Percentiles rank a stretch among this genome's conserved stretches.
Conservation (phyloP, 1,140 invertebrate genomes). For the Matsumurasca onukii region DNA sequence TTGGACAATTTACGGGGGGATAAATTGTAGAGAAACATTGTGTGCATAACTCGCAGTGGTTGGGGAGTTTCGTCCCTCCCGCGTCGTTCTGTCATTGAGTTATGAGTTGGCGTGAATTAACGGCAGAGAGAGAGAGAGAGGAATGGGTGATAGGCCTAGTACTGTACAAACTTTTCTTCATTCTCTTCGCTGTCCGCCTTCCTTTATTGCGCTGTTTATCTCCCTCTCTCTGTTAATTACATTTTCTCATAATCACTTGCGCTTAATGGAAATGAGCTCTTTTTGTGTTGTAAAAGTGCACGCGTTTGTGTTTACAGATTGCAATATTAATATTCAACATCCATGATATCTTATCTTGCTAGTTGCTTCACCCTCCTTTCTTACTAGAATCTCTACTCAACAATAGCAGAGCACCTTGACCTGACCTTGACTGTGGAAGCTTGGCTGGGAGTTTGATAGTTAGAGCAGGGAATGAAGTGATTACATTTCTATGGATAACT, state of each 20-base stretch:
- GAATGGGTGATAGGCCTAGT: background rate
- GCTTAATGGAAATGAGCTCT: background rate
- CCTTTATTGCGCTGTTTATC: slow-evolving; percentile 6
- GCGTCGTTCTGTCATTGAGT: background rate
- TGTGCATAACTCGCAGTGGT: slow-evolving; percentile 13
- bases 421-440: too few species aligned
- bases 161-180: background rate
- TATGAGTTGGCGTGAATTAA: slow-evolving; percentile 7
- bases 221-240: background rate
- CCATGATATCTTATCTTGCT: too few species aligned
- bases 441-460: too few species aligned
- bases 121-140: too few species aligned
- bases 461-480: too few species aligned
- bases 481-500: too few species aligned
- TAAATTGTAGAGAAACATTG: slow-evolving; percentile 15
- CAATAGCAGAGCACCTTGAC: too few species aligned
- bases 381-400: too few species aligned
- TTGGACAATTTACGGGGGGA: slow-evolving; percentile 6
- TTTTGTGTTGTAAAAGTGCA: too few species aligned
- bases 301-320: too few species aligned
- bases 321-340: too few species aligned
- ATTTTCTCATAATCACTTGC: background rate
- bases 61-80: background rate
- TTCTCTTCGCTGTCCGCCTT: background rate
- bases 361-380: too few species aligned